Evolutionary conservation across 2,797 vertebrate genomes (phyloP).

Genomic region (Myripristis jacobus): DNA sequence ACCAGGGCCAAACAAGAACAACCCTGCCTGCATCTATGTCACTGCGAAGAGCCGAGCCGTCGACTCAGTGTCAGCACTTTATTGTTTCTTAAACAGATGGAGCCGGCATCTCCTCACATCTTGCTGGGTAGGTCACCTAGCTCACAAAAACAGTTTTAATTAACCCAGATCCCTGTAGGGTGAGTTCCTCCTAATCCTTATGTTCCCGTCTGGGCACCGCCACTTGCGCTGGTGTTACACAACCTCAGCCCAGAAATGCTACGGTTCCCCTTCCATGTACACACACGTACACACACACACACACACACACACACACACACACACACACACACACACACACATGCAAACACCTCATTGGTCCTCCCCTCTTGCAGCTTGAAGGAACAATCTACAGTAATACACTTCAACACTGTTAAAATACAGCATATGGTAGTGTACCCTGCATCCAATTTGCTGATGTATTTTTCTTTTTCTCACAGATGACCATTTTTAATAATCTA

Average conservation of each 20-base stretch:
- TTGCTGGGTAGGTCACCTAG: conserved; percentile 54
- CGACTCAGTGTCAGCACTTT: conserved; percentile 42
- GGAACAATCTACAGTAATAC: conserved; percentile 40
- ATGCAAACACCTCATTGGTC: conserved; percentile 30
- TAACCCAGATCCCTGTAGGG: conserved; percentile 78
- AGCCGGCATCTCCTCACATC: conserved; percentile 53
- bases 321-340: not conserved
- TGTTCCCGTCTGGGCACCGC: conserved; percentile 49
- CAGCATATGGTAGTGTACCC: conserved; percentile 32
- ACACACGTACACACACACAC: not conserved
- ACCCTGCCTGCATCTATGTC: conserved; percentile 16
- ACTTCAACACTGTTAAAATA: conserved; percentile 35
- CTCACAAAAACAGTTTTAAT: conserved; percentile 75
- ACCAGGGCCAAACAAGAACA: conserved; percentile 15
- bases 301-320: conserved; percentile 11
- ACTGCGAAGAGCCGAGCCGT: conserved; percentile 26
- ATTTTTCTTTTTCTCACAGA: conserved; percentile 1
- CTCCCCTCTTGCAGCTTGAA: conserved; percentile 39
- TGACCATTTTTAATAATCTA: not conserved
- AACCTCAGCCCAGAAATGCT: conserved; percentile 44
- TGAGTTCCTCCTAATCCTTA: conserved; percentile 74
- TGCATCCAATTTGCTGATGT: conserved; percentile 16
- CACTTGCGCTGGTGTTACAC: conserved; percentile 53
- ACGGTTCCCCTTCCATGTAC: not conserved
- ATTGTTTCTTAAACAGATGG: conserved; percentile 70